Base-by-base conservation (phyloP, 2,797 vertebrate genomes). In the Ctenopoma kingsleyae region DNA sequence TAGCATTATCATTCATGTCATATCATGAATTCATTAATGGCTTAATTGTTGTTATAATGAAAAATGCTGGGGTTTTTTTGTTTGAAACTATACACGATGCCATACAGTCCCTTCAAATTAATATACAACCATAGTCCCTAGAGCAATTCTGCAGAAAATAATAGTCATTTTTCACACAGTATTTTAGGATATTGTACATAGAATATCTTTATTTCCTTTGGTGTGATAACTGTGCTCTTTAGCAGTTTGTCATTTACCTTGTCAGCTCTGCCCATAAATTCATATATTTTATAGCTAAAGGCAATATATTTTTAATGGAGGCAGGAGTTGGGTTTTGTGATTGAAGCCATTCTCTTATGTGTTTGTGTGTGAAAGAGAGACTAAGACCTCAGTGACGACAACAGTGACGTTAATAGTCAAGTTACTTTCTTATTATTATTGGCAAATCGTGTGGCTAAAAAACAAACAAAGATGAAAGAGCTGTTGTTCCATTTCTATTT, bases 241-340 rank as follows among this genome's bases (percentile, higher is more conserved):
- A 19, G 55, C 48, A 50, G 50, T 66, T 30, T 55, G 25, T 67
- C 72, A 49, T 44, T 73, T 59, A 44, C 44, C 51, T 50, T 62
- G 53, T 72, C 74, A 80, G 57, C 67, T 58, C 49, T 54, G 67
- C 41, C 32, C 13, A 41, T 57, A 46, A 78, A 78, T 79, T 36
- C 6, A 71, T 67, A 17, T 17, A 25, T n/a, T 23, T 40, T 22
- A 3, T 35, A 52, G 76, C 80, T 67, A 58, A 60, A 67, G 70
- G 81, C 78, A 71, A 74, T 67, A 58, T 30, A 13, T 72, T 56
- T 78, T 62, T 68, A 79, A 70, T 62, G 71, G 67, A 72, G 51
- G n/a, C 46, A 53, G 51, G 38, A 73, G 67, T 73, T 77, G 20
- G 41, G 53, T 53, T 51, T 22, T 13, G 51, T 57, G 49, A 75